phyloP scores from a whole-genome alignment of 1,140 invertebrate genomes.

The Frieseomelitta varia region DNA sequence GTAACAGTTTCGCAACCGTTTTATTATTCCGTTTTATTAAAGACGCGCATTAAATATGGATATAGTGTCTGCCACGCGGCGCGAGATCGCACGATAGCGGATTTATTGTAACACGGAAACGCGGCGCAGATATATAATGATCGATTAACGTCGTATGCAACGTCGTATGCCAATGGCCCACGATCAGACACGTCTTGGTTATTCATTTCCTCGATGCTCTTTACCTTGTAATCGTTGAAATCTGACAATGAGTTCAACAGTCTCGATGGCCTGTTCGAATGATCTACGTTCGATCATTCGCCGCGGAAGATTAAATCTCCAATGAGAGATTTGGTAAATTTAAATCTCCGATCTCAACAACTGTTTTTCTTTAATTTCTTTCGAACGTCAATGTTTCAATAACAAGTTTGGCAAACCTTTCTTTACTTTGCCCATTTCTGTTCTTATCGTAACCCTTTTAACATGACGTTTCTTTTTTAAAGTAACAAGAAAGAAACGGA shows the following conservation, averaged over 20 bases:
- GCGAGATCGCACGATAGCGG: not conserved
- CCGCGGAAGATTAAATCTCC: not conserved
- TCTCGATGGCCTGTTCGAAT: not conserved
- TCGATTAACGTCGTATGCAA: not conserved
- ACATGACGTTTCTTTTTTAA: no score
- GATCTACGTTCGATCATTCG: not conserved
- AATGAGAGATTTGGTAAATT: not conserved
- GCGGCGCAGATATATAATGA: not conserved
- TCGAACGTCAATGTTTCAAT: no score
- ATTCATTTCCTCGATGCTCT: not conserved
- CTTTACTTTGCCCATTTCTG: no score
- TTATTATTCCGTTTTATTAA: slow-evolving; percentile 9
- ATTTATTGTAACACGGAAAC: slow-evolving; percentile 24
- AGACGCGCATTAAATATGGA: slow-evolving; percentile 17
- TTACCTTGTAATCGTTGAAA: not conserved
- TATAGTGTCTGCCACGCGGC: not conserved
- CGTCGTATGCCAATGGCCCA: not conserved
- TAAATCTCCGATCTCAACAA: no score
- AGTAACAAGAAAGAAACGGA: no score
- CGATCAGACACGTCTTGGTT: no score
- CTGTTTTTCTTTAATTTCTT: no score
- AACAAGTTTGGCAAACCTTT: not conserved
- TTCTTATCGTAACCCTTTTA: no score
- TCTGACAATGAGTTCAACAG: not conserved
- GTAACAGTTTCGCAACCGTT: not conserved